Percentiles rank a stretch among this genome's conserved stretches.
These are phyloP conservation scores for Parazoanthus darwini DNA, from an alignment of 92 coral and sea anemone genomes.

Conservation along the genomic window DNA sequence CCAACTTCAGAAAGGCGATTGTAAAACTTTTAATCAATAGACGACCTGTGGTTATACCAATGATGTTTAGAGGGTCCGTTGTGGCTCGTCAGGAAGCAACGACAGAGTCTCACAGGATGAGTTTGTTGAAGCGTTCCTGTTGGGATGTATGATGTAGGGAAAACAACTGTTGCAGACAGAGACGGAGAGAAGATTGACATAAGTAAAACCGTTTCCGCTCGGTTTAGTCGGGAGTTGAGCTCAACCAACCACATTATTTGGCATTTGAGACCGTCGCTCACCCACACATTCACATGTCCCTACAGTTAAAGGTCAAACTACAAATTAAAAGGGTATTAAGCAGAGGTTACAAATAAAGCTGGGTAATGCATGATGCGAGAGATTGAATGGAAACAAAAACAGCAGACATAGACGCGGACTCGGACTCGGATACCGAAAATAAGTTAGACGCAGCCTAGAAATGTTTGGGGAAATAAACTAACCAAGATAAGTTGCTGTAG, in stretches of 20 bases:
- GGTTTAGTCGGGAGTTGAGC: no score
- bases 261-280: neutral
- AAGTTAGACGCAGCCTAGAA: no score
- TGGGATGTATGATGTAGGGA: neutral
- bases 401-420: no score
- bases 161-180: neutral
- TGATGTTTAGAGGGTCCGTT: neutral
- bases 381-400: no score
- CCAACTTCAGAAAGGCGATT: conserved; percentile 47
- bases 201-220: neutral
- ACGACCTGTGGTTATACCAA: neutral
- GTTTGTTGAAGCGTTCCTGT: neutral
- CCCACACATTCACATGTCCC: neutral
- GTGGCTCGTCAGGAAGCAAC: neutral
- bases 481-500: no score
- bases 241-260: no score
- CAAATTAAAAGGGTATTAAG: no score
- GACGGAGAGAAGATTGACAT: neutral
- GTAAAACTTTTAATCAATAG: neutral
- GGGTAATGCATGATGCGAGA: no score
- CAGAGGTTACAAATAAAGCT: no score
- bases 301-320: neutral
- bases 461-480: no score
- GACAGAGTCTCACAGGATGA: neutral
- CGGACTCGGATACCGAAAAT: no score